Conservation (phyloP, 2,797 vertebrate genomes). For the Rallus crepitans region DNA sequence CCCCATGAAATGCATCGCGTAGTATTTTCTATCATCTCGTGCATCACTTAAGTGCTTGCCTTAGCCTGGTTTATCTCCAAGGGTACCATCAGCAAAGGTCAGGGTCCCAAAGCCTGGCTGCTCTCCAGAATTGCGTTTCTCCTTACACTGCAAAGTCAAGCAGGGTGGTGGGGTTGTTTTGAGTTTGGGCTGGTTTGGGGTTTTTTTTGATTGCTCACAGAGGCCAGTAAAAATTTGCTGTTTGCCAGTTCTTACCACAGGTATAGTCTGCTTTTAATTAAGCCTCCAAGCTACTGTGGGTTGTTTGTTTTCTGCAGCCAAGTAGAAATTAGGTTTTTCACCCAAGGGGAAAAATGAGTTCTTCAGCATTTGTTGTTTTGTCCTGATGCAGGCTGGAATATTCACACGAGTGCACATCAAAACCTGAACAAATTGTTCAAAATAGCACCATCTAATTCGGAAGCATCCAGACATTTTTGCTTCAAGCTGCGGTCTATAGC, state of each 20-base stretch:
- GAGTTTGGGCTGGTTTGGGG: too few species aligned
- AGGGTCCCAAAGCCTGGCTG: neutral
- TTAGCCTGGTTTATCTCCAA: neutral
- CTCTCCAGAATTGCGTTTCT: neutral
- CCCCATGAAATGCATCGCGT: neutral
- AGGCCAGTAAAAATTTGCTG: neutral
- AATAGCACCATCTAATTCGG: neutral
- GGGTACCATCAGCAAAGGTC: neutral
- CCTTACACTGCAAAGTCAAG: neutral
- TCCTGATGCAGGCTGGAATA: neutral
- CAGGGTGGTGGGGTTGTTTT: neutral
- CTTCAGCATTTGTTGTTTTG: slow-evolving; percentile 24
- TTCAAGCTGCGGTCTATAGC: neutral
- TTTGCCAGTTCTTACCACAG: slow-evolving; percentile 46
- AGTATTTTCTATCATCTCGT: neutral
- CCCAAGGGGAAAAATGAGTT: neutral
- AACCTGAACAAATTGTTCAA: neutral
- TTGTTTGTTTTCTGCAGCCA: slow-evolving; percentile 51
- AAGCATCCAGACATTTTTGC: neutral
- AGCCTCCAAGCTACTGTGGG: slow-evolving; percentile 28
- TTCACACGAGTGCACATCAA: neutral
- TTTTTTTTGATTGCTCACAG: neutral
- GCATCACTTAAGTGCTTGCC: neutral
- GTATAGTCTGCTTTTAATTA: slow-evolving; percentile 59
- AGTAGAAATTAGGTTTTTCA: slow-evolving; percentile 31